Evolutionary conservation across 2,797 vertebrate species (phyloP), one percentile per base, ranked within the genome.

Genomic region (Agapornis canus): DNA sequence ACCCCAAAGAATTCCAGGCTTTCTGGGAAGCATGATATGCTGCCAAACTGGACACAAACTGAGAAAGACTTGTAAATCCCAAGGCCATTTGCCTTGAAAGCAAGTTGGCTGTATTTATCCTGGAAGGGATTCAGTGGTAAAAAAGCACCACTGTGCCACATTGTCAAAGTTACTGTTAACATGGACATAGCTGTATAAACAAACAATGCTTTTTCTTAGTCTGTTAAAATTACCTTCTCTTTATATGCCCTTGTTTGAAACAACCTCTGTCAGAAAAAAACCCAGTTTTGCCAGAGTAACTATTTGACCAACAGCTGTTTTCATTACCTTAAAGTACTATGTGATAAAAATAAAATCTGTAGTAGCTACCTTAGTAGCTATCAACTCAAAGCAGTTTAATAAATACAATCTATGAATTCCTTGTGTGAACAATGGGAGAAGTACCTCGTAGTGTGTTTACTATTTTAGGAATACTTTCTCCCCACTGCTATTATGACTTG

Each of bases 391-490:
- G 13, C 75, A 26, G 37, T 27, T 16, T 40, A 43, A 82, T 37
- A 90, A 83, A 94, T 73, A 73, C 13, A 63, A 45, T 14, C 48
- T 42, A 35, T 31, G 5, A 64, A 78, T 52, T 83, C 14, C n/a
- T 68, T 83, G 29, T 57, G 15, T 77, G 56, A 56, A n/a, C 63
- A 31, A 76, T 39, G 10, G 17, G 39, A 59, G 27, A 20, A 52
- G 9, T 37, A 48, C 29, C 8, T 68, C 68, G 9, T 56, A 47
- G 39, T 9, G 12, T 66, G 43, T 77, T 85, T 63, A 63, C 90
- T 92, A 48, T 91, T 92, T 92, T 76, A 89, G 40, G 66, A 77
- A 73, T 89, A 76, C 37, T 92, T 86, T 92, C 39, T 85, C 31
- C 56, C 40, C 2, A 2, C 64, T 94, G 78, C 51, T 90, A 59